These are phyloP conservation scores for Monodelphis domestica DNA, from an alignment of 2,797 vertebrate species.

Conservation along the genomic window DNA sequence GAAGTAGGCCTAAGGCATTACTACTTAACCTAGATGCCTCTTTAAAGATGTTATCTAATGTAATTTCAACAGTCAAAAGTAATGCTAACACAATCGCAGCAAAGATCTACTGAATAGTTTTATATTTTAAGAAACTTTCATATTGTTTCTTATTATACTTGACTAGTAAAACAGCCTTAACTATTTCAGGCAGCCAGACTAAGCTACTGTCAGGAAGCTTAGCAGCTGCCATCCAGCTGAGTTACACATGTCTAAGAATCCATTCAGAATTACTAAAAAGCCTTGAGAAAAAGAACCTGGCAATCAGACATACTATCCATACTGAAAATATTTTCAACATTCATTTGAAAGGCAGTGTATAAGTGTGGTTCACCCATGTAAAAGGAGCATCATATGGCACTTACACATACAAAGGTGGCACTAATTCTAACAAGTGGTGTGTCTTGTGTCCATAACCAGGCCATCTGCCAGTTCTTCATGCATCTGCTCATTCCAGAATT, in stretches of 20 bases:
- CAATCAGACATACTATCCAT: not conserved
- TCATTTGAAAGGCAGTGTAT: conserved; percentile 9
- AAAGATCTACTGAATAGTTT: not conserved
- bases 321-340: conserved; percentile 6
- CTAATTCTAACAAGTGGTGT: conserved; percentile 8
- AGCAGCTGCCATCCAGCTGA: conserved; percentile 8
- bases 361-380: not conserved
- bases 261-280: conserved; percentile 6
- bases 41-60: not conserved
- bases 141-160: not conserved
- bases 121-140: conserved; percentile 23
- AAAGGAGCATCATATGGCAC: conserved; percentile 12
- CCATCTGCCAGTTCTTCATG: conserved; percentile 20
- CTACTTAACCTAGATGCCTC: not conserved
- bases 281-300: not conserved
- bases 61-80: conserved; percentile 40
- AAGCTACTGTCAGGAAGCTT: not conserved
- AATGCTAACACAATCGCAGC: not conserved
- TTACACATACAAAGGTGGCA: not conserved
- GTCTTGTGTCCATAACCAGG: not conserved
- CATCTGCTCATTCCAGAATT: conserved; percentile 52
- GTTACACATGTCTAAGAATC: not conserved
- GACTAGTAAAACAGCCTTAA: not conserved
- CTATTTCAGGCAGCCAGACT: not conserved
- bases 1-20: conserved; percentile 31